Base-by-base conservation (phyloP, 2,113 vertebrate genomes). In the Pleuronectes platessa region DNA sequence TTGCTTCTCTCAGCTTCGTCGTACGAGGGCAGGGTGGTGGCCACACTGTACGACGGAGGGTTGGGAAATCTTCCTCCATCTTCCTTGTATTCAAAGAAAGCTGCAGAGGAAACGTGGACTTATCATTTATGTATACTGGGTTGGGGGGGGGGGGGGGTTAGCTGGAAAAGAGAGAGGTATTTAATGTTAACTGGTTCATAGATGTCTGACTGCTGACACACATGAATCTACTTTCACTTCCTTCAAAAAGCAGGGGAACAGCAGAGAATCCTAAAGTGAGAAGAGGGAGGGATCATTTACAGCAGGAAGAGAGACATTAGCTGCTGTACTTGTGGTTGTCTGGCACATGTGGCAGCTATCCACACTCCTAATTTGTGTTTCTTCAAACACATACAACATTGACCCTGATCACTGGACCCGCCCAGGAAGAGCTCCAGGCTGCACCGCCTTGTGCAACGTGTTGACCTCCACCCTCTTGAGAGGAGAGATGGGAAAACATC, bases 81-180 rank as follows among this genome's bases (percentile, higher is more conserved):
- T 79, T 98, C 97, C 93, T 99, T 99, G 93, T 96, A 98, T 86
- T 98, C 97, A 93, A 98, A 98, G 90, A 97, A 99, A 15, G 93
- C 98, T 99, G 90, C 1, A 61, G 27, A 73, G 47, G 59, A 2
- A 20, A 76, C 1, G 11, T 17, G 27, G 40, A 49, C 21, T 54
- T 14, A 18, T 61, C 3, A 40, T 14, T 21, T 4, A n/a, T n/a
- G 15, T 53, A 31, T 6, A 31, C 6, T 31, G 49, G 49, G 49
- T 2, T 53, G 0, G 10, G 56, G 24, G 47, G 1, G 17, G 13
- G 17, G 47, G 4, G 17, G 13, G 1, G 17, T 47, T 15, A 11
- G 40, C 11, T 42, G 40, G 40, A 42, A 3, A 42, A 42, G 40
- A 59, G 20, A 40, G 18, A 53, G 35, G 14, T n/a, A 21, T 5